Evolutionary conservation across 2,888 invertebrate species (phyloP).

Genomic region (Drosophila neonasuta): DNA sequence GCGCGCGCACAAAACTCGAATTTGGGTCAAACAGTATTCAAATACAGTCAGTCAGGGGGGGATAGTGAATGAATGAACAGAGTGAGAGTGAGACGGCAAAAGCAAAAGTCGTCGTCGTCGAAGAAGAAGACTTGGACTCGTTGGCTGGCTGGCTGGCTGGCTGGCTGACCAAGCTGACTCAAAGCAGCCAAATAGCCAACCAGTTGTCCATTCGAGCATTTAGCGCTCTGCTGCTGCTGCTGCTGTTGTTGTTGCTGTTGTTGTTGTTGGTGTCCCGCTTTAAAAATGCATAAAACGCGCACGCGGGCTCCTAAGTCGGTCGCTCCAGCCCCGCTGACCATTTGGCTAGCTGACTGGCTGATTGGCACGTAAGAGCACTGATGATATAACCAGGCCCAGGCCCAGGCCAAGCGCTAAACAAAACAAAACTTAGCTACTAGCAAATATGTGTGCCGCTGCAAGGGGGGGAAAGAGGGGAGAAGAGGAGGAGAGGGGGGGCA

Average conservation of each 20-base stretch:
- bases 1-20: slow-evolving; percentile 68
- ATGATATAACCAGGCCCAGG: slow-evolving; percentile 72
- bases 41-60: slow-evolving; percentile 46
- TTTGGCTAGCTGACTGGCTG: slow-evolving; percentile 47
- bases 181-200: slow-evolving; percentile 52
- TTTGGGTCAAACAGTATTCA: slow-evolving; percentile 75
- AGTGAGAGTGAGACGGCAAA: slow-evolving; percentile 57
- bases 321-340: slow-evolving; percentile 74
- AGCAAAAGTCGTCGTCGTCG: slow-evolving; percentile 16
- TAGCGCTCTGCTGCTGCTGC: slow-evolving; percentile 50
- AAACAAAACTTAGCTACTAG: slow-evolving; percentile 73
- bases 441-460: slow-evolving; percentile 65
- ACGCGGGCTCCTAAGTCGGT: slow-evolving; percentile 70
- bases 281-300: slow-evolving; percentile 75
- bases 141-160: slow-evolving; percentile 36
- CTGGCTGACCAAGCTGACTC: slow-evolving; percentile 59
- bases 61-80: slow-evolving; percentile 65
- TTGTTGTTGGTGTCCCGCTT: slow-evolving; percentile 58
- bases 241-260: slow-evolving; percentile 25
- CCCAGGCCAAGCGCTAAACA: slow-evolving; percentile 66
- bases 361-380: slow-evolving; percentile 71
- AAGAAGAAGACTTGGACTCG: slow-evolving; percentile 47
- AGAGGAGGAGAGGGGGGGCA: slow-evolving; percentile 1
- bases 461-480: not conserved
- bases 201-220: slow-evolving; percentile 68